These are phyloP conservation scores for Oscheius sp. DNA, from an alignment of 2,888 invertebrate species.

Conservation along the genomic window DNA sequence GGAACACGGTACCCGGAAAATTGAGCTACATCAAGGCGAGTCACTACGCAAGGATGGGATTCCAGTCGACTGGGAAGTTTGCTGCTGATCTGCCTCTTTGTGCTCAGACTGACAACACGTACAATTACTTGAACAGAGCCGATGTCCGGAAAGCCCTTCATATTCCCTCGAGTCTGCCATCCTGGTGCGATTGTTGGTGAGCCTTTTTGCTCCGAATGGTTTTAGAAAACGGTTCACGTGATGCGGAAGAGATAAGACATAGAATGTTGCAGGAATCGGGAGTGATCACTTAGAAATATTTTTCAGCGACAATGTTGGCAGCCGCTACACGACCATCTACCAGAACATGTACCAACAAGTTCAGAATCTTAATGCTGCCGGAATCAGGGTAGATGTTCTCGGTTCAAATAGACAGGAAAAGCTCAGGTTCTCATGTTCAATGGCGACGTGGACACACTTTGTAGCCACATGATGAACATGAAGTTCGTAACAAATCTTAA, in stretches of 20 bases:
- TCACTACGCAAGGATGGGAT: no score
- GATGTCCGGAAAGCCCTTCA: slow-evolving; percentile 60
- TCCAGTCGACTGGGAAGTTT: neutral
- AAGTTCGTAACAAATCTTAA: slow-evolving; percentile 60
- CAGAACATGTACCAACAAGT: slow-evolving; percentile 52
- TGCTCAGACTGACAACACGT: slow-evolving; percentile 56
- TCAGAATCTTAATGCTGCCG: slow-evolving; percentile 47
- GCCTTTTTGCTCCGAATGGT: neutral
- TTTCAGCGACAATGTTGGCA: slow-evolving; percentile 47
- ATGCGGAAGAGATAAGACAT: neutral
- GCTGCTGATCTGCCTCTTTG: slow-evolving; percentile 46
- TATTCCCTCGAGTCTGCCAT: slow-evolving; percentile 51
- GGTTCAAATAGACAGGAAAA: neutral
- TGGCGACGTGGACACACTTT: slow-evolving; percentile 77
- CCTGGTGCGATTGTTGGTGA: slow-evolving; percentile 60
- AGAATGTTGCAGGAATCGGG: neutral
- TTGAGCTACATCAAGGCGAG: no score
- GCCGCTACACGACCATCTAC: slow-evolving; percentile 63
- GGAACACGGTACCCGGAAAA: no score
- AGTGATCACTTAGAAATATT: no score
- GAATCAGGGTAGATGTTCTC: slow-evolving; percentile 53
- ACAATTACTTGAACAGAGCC: slow-evolving; percentile 50
- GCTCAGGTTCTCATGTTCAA: slow-evolving; percentile 75
- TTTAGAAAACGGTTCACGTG: neutral
- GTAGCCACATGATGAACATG: slow-evolving; percentile 76